These are phyloP conservation scores for Ganaspis brasiliensis DNA, from an alignment of 2,888 invertebrate species.

Conservation along the genomic window DNA sequence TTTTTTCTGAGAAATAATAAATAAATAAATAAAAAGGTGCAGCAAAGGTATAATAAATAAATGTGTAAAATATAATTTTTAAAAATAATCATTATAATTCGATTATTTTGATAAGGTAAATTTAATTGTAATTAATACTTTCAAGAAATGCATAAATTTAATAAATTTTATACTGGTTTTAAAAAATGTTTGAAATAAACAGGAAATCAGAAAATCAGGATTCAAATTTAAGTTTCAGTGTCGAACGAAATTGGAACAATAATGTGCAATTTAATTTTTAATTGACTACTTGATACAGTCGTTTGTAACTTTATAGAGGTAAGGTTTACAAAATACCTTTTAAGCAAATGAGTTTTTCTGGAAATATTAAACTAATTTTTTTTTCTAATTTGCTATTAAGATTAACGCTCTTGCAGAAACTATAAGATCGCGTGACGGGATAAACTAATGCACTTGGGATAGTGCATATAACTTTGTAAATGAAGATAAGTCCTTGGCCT, in stretches of 20 bases:
- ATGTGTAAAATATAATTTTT: too few relatives aligned
- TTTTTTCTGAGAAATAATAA: neutral
- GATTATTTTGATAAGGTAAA: too few relatives aligned
- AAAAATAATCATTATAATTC: too few relatives aligned
- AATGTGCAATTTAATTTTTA: neutral
- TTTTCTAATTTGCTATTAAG: conserved; percentile 10
- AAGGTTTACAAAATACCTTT: conserved; percentile 7
- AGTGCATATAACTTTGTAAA: conserved; percentile 3
- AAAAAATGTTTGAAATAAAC: too few relatives aligned
- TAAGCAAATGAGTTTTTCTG: conserved; percentile 7
- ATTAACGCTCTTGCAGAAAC: neutral
- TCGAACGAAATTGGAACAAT: too few relatives aligned
- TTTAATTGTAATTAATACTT: too few relatives aligned
- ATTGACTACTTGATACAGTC: neutral
- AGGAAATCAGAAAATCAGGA: too few relatives aligned
- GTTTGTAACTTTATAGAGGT: neutral
- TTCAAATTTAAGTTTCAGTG: too few relatives aligned
- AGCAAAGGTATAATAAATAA: too few relatives aligned
- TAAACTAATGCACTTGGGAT: conserved; percentile 11
- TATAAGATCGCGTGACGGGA: conserved; percentile 21
- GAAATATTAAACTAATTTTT: neutral
- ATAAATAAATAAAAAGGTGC: too few relatives aligned
- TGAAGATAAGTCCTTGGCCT: conserved; percentile 36
- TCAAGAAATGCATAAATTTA: too few relatives aligned
- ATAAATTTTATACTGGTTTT: too few relatives aligned